Percentiles rank a stretch among this genome's conserved stretches.
phyloP scores from a whole-genome alignment of 2,888 invertebrate species.

The Pterobdella sp. region DNA sequence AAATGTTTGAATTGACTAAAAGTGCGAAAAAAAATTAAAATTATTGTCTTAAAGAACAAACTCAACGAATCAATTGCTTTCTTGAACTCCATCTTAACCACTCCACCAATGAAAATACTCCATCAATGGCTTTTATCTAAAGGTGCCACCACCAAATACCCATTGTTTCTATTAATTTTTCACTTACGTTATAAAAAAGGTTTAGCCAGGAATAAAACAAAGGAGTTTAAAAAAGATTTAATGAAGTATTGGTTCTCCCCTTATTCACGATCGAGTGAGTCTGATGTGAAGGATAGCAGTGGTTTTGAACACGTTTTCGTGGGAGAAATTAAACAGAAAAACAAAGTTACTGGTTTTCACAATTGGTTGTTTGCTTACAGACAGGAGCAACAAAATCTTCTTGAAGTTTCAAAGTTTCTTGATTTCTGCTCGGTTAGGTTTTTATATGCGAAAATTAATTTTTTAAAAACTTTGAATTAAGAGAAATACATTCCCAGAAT shows the following conservation, averaged over 20 bases:
- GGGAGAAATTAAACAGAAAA: conserved; percentile 68
- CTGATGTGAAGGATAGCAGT: conserved; percentile 67
- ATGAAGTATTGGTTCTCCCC: conserved; percentile 58
- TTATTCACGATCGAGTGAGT: conserved; percentile 58
- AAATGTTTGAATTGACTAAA: no score
- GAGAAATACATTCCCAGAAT: conserved; percentile 7
- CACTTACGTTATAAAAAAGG: no score
- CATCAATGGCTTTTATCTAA: conserved; percentile 61
- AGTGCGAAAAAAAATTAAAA: no score
- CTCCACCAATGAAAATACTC: conserved; percentile 66
- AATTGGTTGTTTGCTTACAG: conserved; percentile 79
- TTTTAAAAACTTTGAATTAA: neutral
- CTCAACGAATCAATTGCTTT: conserved; percentile 70
- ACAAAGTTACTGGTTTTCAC: conserved; percentile 69
- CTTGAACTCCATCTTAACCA: conserved; percentile 68
- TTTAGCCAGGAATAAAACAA: neutral
- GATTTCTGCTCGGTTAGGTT: conserved; percentile 11
- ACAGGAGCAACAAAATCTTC: conserved; percentile 58
- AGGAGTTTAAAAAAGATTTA: neutral
- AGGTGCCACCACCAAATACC: no score
- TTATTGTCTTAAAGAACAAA: conserved; percentile 51
- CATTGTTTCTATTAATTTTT: no score
- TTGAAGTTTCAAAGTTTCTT: conserved; percentile 11
- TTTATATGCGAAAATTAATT: neutral
- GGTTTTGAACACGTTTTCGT: conserved; percentile 89